Evolutionary conservation across 2,797 vertebrate species (phyloP).

Genomic region (Orestias chungarensis): DNA sequence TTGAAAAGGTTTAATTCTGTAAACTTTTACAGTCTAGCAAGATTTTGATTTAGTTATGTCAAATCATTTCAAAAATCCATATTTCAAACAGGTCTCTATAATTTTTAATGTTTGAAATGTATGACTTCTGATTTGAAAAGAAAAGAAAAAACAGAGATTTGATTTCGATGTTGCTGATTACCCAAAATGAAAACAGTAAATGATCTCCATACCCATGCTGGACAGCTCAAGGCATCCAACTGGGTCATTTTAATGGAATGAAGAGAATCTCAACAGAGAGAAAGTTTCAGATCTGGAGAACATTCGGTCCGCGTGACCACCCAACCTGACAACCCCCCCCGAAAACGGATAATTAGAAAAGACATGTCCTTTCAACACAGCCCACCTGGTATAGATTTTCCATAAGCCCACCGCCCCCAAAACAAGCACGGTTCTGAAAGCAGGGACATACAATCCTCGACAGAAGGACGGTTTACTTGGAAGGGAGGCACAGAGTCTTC

Average conservation of each 20-base stretch:
- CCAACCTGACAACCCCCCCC: slow-evolving; percentile 52
- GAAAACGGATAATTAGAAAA: slow-evolving; percentile 70
- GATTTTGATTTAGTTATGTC: too few species aligned
- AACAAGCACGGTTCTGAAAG: slow-evolving; percentile 52
- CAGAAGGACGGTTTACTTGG: slow-evolving; percentile 47
- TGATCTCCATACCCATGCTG: neutral
- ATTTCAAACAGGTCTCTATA: neutral
- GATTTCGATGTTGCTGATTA: neutral
- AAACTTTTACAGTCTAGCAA: neutral
- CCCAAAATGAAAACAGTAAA: neutral
- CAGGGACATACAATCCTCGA: slow-evolving; percentile 50
- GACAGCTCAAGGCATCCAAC: slow-evolving; percentile 6
- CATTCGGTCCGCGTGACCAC: slow-evolving; percentile 44
- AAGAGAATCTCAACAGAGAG: slow-evolving; percentile 21
- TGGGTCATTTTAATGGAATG: slow-evolving; percentile 2
- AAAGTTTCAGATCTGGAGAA: slow-evolving; percentile 27
- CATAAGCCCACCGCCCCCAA: slow-evolving; percentile 48
- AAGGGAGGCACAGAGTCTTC: slow-evolving; percentile 27
- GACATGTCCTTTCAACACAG: slow-evolving; percentile 69
- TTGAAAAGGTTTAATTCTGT: neutral
- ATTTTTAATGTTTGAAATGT: neutral
- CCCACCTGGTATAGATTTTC: slow-evolving; percentile 77
- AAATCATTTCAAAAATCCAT: too few species aligned
- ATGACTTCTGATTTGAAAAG: neutral
- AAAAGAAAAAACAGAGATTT: too few species aligned